These are phyloP conservation scores for Pseudonaja textilis DNA, from an alignment of 2,113 vertebrate genomes.

Conservation along the genomic window DNA sequence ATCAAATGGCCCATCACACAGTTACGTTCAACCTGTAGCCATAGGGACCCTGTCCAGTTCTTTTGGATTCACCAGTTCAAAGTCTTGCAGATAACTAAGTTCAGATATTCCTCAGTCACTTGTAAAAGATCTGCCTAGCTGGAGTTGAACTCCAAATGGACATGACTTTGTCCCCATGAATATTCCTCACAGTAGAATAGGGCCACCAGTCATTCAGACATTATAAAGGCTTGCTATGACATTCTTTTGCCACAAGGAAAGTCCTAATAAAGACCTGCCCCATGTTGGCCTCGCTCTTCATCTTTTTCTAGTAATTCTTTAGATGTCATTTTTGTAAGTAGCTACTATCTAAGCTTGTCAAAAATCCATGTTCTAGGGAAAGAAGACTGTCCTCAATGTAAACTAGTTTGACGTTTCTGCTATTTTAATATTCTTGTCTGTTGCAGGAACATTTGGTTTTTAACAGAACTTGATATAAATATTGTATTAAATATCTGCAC, in stretches of 20 bases:
- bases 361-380: neutral
- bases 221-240: neutral
- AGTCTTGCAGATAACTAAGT: no score
- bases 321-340: neutral
- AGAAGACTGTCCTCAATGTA: neutral
- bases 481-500: neutral
- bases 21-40: no score
- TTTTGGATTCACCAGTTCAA: no score
- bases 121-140: no score
- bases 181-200: no score
- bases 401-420: neutral
- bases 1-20: no score
- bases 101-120: no score
- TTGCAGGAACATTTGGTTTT: neutral
- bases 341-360: neutral
- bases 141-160: no score
- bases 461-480: neutral
- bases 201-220: neutral
- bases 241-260: neutral
- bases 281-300: neutral
- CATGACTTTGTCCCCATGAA: no score
- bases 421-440: neutral
- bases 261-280: neutral
- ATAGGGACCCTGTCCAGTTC: no score
- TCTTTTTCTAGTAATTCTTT: neutral